These are phyloP conservation scores for Fissipunctia ypsillon DNA, from an alignment of 2,888 invertebrate species.

Conservation along the genomic window DNA sequence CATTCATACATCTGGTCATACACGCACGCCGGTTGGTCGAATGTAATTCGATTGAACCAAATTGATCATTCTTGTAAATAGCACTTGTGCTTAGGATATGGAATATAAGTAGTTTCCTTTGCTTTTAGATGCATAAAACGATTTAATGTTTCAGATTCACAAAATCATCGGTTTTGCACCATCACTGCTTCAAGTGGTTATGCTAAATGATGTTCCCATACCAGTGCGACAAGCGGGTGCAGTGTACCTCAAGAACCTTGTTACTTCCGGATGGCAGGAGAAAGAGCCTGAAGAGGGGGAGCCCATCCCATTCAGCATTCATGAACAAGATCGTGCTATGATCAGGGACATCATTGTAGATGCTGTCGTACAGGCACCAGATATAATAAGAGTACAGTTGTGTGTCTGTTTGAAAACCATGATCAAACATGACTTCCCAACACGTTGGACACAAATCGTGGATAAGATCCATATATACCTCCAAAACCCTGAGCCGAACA, in stretches of 20 bases:
- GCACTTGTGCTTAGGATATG: neutral
- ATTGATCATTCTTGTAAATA: neutral
- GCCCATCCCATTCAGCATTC: conserved; percentile 95
- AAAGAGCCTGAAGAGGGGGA: conserved; percentile 94
- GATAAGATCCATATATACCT: conserved; percentile 98
- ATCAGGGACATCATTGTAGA: conserved; percentile 98
- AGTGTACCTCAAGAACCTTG: conserved; percentile 98
- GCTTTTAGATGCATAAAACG: conserved; percentile 3
- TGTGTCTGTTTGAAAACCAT: conserved; percentile 98
- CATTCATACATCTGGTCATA: no score
- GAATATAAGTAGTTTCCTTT: neutral
- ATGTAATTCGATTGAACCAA: neutral
- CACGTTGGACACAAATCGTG: conserved; percentile 98
- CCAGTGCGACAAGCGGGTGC: conserved; percentile 98
- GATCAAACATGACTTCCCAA: conserved; percentile 98
- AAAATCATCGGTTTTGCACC: conserved; percentile 98
- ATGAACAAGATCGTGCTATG: conserved; percentile 98
- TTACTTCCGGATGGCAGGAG: conserved; percentile 97
- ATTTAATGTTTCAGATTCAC: conserved; percentile 81
- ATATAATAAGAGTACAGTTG: conserved; percentile 96
- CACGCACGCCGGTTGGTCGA: no score
- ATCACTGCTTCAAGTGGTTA: conserved; percentile 97
- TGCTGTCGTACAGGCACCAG: conserved; percentile 98
- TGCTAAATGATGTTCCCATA: conserved; percentile 97
- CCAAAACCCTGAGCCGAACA: conserved; percentile 96